These are phyloP conservation scores for Pluvianellus socialis DNA, from an alignment of 2,113 vertebrate species.

Conservation along the genomic window DNA sequence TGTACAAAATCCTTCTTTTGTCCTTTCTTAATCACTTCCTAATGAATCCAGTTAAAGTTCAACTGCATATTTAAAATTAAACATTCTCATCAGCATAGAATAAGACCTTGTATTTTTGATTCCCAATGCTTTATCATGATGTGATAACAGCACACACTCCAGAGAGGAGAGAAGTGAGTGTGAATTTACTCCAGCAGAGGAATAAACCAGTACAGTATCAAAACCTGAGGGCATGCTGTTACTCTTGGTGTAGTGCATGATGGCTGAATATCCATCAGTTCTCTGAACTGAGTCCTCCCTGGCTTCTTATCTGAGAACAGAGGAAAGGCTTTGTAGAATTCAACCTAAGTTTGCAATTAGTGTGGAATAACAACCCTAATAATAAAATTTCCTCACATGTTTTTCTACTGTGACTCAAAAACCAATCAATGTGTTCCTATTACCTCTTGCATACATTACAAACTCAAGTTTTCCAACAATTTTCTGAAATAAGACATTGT, in stretches of 20 bases:
- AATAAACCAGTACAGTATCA: not conserved
- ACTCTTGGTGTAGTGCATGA: not conserved
- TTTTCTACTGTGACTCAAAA: not conserved
- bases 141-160: not conserved
- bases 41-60: not conserved
- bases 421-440: not conserved
- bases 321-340: not conserved
- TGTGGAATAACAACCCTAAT: not conserved
- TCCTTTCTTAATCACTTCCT: not conserved
- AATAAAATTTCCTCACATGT: not conserved
- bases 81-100: not conserved
- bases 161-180: not conserved
- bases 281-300: not conserved
- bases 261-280: not conserved
- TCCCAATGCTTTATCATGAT: not conserved
- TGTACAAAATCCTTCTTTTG: not conserved
- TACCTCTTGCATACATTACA: not conserved
- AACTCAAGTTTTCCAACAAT: not conserved
- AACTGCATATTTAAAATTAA: not conserved
- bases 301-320: not conserved
- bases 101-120: not conserved
- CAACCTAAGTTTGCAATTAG: not conserved
- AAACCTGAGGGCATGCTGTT: not conserved
- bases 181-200: not conserved
- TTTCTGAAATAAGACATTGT: not conserved